Evolutionary conservation across 2,888 invertebrate species (phyloP), one percentile per base, ranked within the genome.

Genomic region (Pammene aurita): DNA sequence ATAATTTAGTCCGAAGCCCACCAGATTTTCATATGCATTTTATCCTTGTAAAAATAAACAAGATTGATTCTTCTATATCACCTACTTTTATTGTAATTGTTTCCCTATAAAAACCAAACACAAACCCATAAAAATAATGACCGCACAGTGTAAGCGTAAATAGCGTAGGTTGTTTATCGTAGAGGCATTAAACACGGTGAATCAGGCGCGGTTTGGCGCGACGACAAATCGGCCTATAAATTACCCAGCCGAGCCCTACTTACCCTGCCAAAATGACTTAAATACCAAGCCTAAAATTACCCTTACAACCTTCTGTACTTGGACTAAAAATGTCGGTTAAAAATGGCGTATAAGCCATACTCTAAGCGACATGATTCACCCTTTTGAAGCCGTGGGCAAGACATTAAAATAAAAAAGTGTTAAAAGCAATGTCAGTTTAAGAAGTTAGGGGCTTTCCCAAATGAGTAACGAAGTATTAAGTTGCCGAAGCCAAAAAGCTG

Each of bases 221-320:
- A 65, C 69, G 69, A 69, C 69, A 69, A 69, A 69, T 69, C 69
- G 69, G 38, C 60, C 58, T 65, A 69, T 69, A 69, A 69, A 69
- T 69, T 60, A 69, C 60, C 58, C 41, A 16, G 69, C 26, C 54
- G 41, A 69, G 41, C 65, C 48, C n/a, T 46, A 44, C 54, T 48
- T 7, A 9, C 9, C 60, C 26, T 7, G 9, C 57, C 26, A 48
- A 60, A 69, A 65, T 7, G 69, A 34, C 63, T 1, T 54, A 64
- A 18, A 42, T 34, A 34, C 18, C 16, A 42, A 55, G 34, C 34
- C 63, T n/a, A 55, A 42, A 55, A 54, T 35, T 52, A 34, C 44
- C n/a, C 55, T 44, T 64, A 64, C 55, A 11, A 42, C 63, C 16
- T 44, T 55, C 5, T 44, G 10, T 6, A 58, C 0, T 26, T 10